These are phyloP conservation scores for Gorsachius goisagi DNA, from an alignment of 2,113 vertebrate genomes.

Conservation along the genomic window DNA sequence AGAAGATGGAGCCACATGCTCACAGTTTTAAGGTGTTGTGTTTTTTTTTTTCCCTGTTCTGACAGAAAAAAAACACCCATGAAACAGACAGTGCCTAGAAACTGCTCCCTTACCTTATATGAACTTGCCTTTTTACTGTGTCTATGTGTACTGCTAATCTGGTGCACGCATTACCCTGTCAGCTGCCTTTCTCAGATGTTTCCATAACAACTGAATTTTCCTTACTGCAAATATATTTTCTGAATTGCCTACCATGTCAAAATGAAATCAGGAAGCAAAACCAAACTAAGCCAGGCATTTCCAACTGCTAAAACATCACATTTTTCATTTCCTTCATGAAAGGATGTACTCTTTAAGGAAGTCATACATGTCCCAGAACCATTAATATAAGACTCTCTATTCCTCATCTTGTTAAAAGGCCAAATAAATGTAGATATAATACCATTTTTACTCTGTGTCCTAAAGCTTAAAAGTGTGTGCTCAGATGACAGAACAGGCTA, in stretches of 20 bases:
- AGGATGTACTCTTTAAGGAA: neutral
- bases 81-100: neutral
- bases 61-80: neutral
- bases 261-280: neutral
- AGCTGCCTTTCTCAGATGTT: conserved; percentile 12
- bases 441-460: neutral
- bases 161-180: neutral
- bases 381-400: neutral
- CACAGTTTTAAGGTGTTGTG: neutral
- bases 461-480: neutral
- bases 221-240: neutral
- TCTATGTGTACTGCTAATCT: neutral
- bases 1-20: conserved; percentile 54
- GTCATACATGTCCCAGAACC: neutral
- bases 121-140: neutral
- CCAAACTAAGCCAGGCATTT: neutral
- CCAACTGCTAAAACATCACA: neutral
- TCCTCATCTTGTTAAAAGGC: neutral
- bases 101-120: conserved; percentile 33
- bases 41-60: rapidly evolving
- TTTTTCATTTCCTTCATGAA: neutral
- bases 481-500: neutral
- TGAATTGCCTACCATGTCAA: neutral
- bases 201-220: conserved; percentile 38
- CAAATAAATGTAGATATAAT: neutral